Conservation (phyloP, 2,888 invertebrate species). For the Morpho helenor region DNA sequence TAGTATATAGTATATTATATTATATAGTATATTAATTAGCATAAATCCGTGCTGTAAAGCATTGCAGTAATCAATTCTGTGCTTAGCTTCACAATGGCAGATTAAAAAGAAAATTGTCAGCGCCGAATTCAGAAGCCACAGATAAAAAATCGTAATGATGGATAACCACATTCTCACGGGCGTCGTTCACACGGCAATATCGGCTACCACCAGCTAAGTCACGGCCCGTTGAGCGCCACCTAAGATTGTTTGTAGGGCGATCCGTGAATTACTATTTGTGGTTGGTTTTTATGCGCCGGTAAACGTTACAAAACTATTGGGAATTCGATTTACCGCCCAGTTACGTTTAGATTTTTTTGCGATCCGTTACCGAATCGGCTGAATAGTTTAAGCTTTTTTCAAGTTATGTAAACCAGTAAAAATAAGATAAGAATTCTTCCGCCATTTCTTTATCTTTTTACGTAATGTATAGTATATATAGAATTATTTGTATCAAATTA, state of each 20-base stretch:
- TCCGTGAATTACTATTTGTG: constrained; percentile 37
- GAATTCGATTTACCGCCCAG: constrained; percentile 33
- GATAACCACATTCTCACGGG: constrained; percentile 65
- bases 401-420: too few species aligned
- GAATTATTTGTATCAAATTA: too few species aligned
- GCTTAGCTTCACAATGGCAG: background rate
- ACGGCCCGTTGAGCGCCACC: constrained; percentile 59
- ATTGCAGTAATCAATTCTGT: too few species aligned
- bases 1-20: too few species aligned
- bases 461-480: too few species aligned
- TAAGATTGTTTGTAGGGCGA: constrained; percentile 37
- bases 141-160: constrained; percentile 9
- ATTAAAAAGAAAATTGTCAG: constrained; percentile 3
- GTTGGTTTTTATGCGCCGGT: constrained; percentile 24
- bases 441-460: too few species aligned
- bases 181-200: constrained; percentile 56
- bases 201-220: constrained; percentile 58
- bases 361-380: background rate
- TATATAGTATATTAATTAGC: too few species aligned
- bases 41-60: too few species aligned
- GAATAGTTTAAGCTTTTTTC: too few species aligned
- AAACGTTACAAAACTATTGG: constrained; percentile 21
- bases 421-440: too few species aligned
- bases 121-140: constrained; percentile 12
- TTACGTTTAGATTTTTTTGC: constrained; percentile 25